Conservation (phyloP, 2,797 vertebrate genomes). For the Anisognathus igniventris region DNA sequence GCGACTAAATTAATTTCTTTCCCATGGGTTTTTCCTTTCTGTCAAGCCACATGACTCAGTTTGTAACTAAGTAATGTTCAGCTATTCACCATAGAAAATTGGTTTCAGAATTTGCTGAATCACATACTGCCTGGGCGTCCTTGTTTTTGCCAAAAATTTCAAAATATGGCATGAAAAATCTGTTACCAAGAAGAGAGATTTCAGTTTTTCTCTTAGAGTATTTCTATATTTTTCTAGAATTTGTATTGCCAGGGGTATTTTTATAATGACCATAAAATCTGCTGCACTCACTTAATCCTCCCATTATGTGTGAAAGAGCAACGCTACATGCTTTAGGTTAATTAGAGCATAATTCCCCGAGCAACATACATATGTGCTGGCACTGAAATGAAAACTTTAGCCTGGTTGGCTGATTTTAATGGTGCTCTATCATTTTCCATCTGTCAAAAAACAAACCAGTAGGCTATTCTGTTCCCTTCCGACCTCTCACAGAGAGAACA, state of each 20-base stretch:
- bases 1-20: not conserved
- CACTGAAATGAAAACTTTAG: not conserved
- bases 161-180: not conserved
- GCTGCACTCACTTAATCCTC: not conserved
- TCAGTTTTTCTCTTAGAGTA: not conserved
- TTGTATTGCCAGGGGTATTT: not conserved
- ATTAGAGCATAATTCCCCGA: slow-evolving; percentile 39
- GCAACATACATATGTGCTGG: not conserved
- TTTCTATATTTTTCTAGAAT: not conserved
- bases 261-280: not conserved
- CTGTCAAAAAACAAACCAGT: not conserved
- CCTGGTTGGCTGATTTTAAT: not conserved
- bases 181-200: not conserved
- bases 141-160: not conserved
- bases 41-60: not conserved
- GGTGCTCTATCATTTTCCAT: slow-evolving; percentile 11
- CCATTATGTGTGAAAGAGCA: slow-evolving; percentile 22
- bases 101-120: not conserved
- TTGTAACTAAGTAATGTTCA: not conserved
- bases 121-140: not conserved
- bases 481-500: not conserved
- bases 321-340: slow-evolving; percentile 3
- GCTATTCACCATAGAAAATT: not conserved
- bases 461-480: not conserved
- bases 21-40: not conserved